phyloP scores from a whole-genome alignment of 2,888 invertebrate species.

The Pollenia labialis region DNA sequence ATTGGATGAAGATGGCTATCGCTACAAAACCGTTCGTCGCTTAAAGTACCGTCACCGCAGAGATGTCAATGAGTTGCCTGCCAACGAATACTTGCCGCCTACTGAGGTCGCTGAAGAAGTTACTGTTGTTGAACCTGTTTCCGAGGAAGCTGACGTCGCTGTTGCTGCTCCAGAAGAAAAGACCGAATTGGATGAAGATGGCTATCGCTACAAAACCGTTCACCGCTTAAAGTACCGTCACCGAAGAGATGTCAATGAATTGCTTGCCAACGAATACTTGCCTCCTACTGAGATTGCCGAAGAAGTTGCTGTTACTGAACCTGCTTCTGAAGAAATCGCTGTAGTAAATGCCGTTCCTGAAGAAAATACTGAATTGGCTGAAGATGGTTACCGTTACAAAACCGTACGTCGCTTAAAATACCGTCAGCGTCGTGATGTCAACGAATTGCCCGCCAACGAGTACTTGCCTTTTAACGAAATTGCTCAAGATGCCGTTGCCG shows the following conservation, averaged over 20 bases:
- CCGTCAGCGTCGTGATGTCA: constrained; percentile 77
- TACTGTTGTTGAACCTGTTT: too few species aligned
- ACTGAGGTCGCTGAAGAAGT: too few species aligned
- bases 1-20: too few species aligned
- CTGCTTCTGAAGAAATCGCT: constrained; percentile 16
- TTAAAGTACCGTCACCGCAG: too few species aligned
- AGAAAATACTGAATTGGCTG: constrained; percentile 73
- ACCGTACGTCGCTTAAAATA: constrained; percentile 77
- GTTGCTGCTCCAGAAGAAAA: constrained; percentile 64
- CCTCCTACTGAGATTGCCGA: constrained; percentile 75
- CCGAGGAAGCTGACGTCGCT: constrained; percentile 38
- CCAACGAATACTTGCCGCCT: too few species aligned
- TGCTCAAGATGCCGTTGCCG: not conserved
- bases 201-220: constrained; percentile 75
- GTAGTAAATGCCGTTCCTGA: constrained; percentile 64
- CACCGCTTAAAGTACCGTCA: constrained; percentile 71
- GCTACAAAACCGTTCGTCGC: too few species aligned
- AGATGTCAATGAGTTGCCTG: too few species aligned
- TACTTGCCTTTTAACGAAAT: constrained; percentile 77
- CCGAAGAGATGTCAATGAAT: constrained; percentile 78
- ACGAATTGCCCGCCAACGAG: constrained; percentile 76
- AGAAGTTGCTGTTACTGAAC: constrained; percentile 14
- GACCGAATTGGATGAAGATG: constrained; percentile 65
- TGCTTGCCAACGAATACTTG: constrained; percentile 77
- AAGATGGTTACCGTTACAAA: constrained; percentile 80